Percentiles rank a stretch among this genome's conserved stretches.
phyloP scores from a whole-genome alignment of 1,140 invertebrate species.

The Neotoxoptera formosana region DNA sequence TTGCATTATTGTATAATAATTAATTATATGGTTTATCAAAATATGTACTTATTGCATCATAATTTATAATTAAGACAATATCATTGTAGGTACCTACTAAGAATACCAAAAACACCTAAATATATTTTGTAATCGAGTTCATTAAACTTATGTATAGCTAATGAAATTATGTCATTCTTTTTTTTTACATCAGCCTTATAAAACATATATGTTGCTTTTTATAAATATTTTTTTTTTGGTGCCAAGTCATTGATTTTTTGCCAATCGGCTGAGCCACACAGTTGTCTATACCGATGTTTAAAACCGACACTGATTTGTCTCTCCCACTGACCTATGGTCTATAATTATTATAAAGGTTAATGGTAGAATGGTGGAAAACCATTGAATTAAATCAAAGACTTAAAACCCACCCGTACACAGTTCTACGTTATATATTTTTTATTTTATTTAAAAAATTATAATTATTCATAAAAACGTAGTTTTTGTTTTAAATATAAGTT shows the following conservation, averaged over 20 bases:
- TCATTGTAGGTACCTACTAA: neutral
- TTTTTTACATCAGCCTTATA: neutral
- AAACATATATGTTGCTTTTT: neutral
- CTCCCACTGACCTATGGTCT: neutral
- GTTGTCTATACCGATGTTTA: neutral
- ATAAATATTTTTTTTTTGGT: neutral
- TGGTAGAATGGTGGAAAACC: neutral
- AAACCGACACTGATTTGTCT: neutral
- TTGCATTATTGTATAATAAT: neutral
- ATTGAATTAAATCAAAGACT: neutral
- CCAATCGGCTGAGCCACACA: neutral
- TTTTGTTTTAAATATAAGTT: neutral
- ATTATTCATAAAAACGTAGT: neutral
- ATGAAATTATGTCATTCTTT: neutral
- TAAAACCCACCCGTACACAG: too few species aligned
- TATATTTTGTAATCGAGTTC: neutral
- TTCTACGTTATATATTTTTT: too few species aligned
- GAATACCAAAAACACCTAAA: neutral
- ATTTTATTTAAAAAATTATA: too few species aligned
- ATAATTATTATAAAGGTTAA: neutral
- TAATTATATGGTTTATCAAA: neutral
- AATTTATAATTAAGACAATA: neutral
- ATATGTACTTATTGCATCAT: neutral
- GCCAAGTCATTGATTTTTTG: neutral
- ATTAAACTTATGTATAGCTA: neutral